A percentile compares a stretch with the other conserved stretches of the same genome.
phyloP scores from a whole-genome alignment of 1,140 invertebrate species.

The Pseudomyrmex cubaensis region DNA sequence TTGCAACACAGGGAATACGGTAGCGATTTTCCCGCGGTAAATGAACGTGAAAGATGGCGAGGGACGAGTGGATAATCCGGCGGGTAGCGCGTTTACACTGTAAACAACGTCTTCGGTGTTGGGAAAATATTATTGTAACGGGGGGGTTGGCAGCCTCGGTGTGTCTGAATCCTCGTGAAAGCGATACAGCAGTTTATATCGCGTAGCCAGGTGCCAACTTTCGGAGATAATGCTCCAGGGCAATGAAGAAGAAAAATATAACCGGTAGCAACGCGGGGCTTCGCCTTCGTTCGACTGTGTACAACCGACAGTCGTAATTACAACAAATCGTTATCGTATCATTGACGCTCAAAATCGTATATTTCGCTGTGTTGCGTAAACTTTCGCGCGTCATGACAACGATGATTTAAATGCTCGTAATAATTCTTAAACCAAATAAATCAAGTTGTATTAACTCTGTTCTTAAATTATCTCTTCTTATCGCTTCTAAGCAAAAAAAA shows the following conservation, averaged over 20 bases:
- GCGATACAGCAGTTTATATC: conserved; percentile 70
- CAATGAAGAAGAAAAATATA: conserved; percentile 70
- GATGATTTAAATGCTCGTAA: conserved; percentile 11
- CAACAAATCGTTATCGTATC: conserved; percentile 35
- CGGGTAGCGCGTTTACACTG: conserved; percentile 63
- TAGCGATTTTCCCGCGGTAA: conserved; percentile 45
- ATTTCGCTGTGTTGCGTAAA: conserved; percentile 27
- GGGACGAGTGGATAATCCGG: conserved; percentile 67
- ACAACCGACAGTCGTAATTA: conserved; percentile 38
- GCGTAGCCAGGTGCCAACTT: conserved; percentile 70
- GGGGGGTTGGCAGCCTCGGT: conserved; percentile 55
- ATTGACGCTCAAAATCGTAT: background rate
- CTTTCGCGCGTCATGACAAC: background rate
- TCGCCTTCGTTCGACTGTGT: background rate
- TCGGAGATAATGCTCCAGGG: conserved; percentile 68
- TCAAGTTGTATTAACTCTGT: conserved; percentile 2
- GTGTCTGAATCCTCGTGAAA: conserved; percentile 60
- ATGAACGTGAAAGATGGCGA: conserved; percentile 48
- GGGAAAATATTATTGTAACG: conserved; percentile 76
- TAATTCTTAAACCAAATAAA: conserved; percentile 25
- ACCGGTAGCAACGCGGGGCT: conserved; percentile 13
- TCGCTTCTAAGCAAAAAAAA: background rate
- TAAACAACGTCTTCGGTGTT: conserved; percentile 74
- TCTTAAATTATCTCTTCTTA: conserved; percentile 13
- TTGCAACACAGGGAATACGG: conserved; percentile 26